Conservation (phyloP, 2,888 invertebrate species). For the Lissocephala sabroskyi region DNA sequence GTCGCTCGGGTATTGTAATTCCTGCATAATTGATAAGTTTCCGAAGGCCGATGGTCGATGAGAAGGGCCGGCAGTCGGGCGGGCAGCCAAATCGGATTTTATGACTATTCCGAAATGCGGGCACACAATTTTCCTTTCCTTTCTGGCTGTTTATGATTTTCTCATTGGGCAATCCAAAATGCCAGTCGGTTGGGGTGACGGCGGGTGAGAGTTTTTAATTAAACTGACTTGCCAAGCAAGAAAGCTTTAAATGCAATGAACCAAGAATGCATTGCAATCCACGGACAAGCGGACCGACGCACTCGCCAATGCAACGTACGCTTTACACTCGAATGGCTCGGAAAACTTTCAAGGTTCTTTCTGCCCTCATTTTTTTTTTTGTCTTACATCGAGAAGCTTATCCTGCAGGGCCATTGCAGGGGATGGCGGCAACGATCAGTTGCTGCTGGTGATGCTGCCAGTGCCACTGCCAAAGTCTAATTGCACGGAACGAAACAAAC, state of each 20-base stretch:
- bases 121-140: background rate
- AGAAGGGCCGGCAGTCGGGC: background rate
- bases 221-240: conserved; percentile 18
- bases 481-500: conserved; percentile 65
- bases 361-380: too few species aligned
- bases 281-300: too few species aligned
- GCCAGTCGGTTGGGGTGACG: too few species aligned
- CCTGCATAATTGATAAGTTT: conserved; percentile 43
- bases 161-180: too few species aligned
- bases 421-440: conserved; percentile 34
- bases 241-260: conserved; percentile 2
- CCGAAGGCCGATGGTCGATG: too few species aligned
- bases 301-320: conserved; percentile 10
- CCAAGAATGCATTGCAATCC: background rate
- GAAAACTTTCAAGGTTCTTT: conserved; percentile 32
- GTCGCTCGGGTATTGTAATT: conserved; percentile 34
- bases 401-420: background rate
- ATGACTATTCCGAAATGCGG: background rate
- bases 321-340: conserved; percentile 38
- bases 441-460: too few species aligned
- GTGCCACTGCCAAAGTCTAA: conserved; percentile 56
- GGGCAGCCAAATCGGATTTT: too few species aligned
- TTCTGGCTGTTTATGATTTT: conserved; percentile 26
- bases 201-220: conserved; percentile 45
- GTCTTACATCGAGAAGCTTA: too few species aligned